Conservation (phyloP, 2,113 vertebrate genomes). For the Blennius ocellaris region DNA sequence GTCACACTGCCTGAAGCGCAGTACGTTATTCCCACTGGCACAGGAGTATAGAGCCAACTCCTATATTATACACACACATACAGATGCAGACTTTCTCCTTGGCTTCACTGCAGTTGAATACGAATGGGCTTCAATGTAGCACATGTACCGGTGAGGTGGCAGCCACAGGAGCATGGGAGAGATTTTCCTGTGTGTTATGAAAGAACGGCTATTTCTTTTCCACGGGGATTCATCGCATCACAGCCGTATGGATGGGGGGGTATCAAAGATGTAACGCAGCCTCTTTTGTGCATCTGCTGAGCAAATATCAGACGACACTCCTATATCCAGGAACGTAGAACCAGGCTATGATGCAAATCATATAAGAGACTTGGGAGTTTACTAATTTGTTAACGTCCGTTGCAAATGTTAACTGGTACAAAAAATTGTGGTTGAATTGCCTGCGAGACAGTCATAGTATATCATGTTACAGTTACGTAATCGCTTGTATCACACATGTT, state of each 20-base stretch:
- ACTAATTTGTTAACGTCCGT: no score
- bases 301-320: neutral
- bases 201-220: conserved; percentile 44
- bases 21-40: conserved; percentile 76
- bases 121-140: conserved; percentile 68
- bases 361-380: no score
- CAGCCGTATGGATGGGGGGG: conserved; percentile 4
- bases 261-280: conserved; percentile 11
- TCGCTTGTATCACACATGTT: no score
- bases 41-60: conserved; percentile 69
- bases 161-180: conserved; percentile 54
- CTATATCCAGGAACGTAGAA: neutral
- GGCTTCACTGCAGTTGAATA: conserved; percentile 71
- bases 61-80: conserved; percentile 58
- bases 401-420: no score
- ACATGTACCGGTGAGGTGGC: conserved; percentile 61
- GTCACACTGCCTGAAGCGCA: conserved; percentile 77
- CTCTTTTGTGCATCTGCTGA: neutral
- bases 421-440: no score
- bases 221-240: conserved; percentile 41
- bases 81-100: conserved; percentile 63
- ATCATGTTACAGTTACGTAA: no score
- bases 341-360: no score
- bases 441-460: no score
- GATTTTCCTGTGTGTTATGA: conserved; percentile 51